Evolutionary conservation across 2,113 vertebrate genomes (phyloP).

Genomic region (Rhabdornis inornatus): DNA sequence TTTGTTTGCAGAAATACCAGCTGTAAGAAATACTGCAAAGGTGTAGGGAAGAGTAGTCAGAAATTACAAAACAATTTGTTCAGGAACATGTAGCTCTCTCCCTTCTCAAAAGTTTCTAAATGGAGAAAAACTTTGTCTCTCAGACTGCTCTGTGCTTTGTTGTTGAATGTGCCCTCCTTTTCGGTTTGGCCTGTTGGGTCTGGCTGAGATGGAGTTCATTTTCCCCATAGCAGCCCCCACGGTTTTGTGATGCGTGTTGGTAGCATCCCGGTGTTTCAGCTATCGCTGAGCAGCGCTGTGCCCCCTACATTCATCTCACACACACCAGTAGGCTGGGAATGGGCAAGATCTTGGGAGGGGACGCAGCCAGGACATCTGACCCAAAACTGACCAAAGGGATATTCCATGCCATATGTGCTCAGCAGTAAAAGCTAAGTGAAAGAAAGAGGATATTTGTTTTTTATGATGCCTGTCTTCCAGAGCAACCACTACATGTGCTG

Average conservation of each 20-base stretch:
- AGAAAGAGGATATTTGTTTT: not conserved
- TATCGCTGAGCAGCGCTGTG: fast-evolving
- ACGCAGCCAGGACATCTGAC: not conserved
- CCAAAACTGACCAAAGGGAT: not conserved
- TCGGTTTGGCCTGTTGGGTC: not conserved
- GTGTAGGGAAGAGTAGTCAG: not conserved
- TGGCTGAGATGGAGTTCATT: not conserved
- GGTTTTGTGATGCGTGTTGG: not conserved
- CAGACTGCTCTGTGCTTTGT: not conserved
- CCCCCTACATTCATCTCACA: not conserved
- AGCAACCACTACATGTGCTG: fast-evolving
- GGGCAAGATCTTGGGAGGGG: not conserved
- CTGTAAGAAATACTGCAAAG: not conserved
- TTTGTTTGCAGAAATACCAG: not conserved
- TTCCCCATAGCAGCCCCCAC: fast-evolving
- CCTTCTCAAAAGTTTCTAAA: not conserved
- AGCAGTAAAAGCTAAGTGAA: not conserved
- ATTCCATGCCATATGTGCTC: not conserved
- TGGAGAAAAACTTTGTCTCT: not conserved
- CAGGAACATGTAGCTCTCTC: not conserved
- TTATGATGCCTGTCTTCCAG: not conserved
- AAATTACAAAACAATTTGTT: not conserved
- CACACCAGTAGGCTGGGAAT: no score
- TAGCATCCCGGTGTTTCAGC: not conserved
- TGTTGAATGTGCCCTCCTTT: not conserved